Conservation (phyloP, 1,140 invertebrate genomes). For the Epicauta chinensis region DNA sequence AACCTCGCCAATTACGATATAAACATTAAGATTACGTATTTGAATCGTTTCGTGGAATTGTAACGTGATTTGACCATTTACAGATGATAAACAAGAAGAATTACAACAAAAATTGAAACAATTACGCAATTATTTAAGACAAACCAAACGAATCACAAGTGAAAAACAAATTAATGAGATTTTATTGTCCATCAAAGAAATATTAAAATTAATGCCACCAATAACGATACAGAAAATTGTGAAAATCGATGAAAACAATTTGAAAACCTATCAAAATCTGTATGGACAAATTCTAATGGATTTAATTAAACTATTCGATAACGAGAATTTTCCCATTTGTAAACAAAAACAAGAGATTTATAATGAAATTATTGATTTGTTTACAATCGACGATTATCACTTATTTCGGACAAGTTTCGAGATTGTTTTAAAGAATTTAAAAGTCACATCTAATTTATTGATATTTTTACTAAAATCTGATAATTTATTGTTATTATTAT, state of each 20-base stretch:
- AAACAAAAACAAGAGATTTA: constrained; percentile 39
- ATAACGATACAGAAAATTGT: constrained; percentile 55
- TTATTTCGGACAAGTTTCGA: constrained; percentile 49
- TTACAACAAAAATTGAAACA: too few relatives aligned
- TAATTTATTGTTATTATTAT: neutral
- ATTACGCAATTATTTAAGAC: too few relatives aligned
- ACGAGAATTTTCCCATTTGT: constrained; percentile 47
- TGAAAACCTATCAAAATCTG: constrained; percentile 35
- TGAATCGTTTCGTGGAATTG: too few relatives aligned
- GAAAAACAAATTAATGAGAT: constrained; percentile 3
- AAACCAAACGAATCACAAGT: too few relatives aligned
- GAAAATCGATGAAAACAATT: constrained; percentile 43
- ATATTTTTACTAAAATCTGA: constrained; percentile 42
- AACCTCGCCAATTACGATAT: too few relatives aligned
- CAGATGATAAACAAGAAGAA: too few relatives aligned
- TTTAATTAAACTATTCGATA: constrained; percentile 44
- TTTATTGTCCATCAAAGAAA: neutral
- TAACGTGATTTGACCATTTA: too few relatives aligned
- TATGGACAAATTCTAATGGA: constrained; percentile 38
- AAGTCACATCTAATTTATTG: constrained; percentile 31
- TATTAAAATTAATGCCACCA: constrained; percentile 48
- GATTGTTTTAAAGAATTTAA: constrained; percentile 45
- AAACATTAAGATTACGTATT: too few relatives aligned
- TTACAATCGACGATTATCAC: constrained; percentile 48
- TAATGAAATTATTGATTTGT: constrained; percentile 40